Conservation (phyloP, 1,140 invertebrate species). For the Vanessa atalanta region DNA sequence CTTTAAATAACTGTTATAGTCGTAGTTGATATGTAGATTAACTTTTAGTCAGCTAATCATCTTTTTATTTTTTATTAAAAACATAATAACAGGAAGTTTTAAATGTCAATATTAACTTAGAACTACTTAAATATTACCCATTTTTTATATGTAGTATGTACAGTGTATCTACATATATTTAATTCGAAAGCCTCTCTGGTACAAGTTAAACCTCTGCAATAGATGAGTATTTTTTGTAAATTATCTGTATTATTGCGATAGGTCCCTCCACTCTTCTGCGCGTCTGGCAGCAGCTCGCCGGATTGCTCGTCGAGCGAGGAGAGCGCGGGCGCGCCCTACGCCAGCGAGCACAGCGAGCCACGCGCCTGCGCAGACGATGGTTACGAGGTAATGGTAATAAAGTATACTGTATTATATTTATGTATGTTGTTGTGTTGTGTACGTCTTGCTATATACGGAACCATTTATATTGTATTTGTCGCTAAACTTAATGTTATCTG, state of each 20-base stretch:
- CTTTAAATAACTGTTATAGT: no score
- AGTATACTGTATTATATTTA: conserved; percentile 8
- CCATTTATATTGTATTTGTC: background rate
- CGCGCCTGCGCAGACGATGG: conserved; percentile 83
- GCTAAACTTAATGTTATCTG: no score
- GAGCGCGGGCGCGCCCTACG: conserved; percentile 74
- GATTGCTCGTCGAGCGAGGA: conserved; percentile 81
- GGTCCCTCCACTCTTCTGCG: conserved; percentile 65
- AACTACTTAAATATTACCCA: no score
- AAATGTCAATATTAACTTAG: no score
- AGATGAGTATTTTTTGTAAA: background rate
- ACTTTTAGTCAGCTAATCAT: no score
- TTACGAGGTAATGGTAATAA: conserved; percentile 73
- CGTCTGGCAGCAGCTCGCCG: conserved; percentile 56
- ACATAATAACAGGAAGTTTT: no score
- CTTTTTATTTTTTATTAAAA: no score
- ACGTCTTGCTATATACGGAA: background rate
- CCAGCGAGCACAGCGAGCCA: conserved; percentile 71
- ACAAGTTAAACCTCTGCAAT: no score
- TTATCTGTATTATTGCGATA: conserved; percentile 17
- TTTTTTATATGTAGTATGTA: no score
- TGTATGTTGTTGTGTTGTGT: conserved; percentile 2
- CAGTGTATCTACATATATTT: no score
- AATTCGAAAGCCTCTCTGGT: no score
- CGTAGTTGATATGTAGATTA: no score